A percentile compares a stretch with the other conserved stretches of the same genome.
Evolutionary conservation across 2,797 vertebrate species (phyloP).

Genomic region (Huso huso): DNA sequence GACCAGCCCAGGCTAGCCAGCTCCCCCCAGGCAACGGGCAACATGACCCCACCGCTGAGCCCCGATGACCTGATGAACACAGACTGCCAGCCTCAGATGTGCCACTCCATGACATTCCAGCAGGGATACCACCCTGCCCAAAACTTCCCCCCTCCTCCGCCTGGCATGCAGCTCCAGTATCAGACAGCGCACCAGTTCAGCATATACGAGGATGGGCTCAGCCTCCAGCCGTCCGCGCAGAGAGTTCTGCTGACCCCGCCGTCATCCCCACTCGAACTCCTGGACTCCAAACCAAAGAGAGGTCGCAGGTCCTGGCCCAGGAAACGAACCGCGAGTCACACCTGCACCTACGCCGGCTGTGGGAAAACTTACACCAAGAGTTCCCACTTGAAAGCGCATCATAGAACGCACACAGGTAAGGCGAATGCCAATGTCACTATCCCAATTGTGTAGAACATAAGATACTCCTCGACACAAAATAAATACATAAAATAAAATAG

Average conservation of each 20-base stretch:
- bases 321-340: conserved; percentile 84
- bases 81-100: conserved; percentile 63
- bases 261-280: conserved; percentile 79
- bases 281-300: conserved; percentile 80
- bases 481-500: too few relatives aligned
- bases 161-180: conserved; percentile 63
- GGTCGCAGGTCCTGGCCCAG: conserved; percentile 86
- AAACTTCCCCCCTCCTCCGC: conserved; percentile 34
- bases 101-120: conserved; percentile 55
- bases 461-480: too few relatives aligned
- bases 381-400: conserved; percentile 88
- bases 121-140: conserved; percentile 55
- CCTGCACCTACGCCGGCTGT: conserved; percentile 81
- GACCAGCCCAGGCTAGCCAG: conserved; percentile 69
- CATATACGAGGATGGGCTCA: conserved; percentile 65
- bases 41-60: conserved; percentile 75
- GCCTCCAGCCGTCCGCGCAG: conserved; percentile 61
- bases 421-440: too few relatives aligned
- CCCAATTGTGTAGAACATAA: too few relatives aligned
- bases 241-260: conserved; percentile 79
- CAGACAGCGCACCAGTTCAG: conserved; percentile 65
- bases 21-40: conserved; percentile 65
- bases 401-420: conserved; percentile 88
- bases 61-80: conserved; percentile 61
- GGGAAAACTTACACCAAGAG: conserved; percentile 94